Conservation (phyloP, 2,113 vertebrate species). For the Gambusia holbrooki region DNA sequence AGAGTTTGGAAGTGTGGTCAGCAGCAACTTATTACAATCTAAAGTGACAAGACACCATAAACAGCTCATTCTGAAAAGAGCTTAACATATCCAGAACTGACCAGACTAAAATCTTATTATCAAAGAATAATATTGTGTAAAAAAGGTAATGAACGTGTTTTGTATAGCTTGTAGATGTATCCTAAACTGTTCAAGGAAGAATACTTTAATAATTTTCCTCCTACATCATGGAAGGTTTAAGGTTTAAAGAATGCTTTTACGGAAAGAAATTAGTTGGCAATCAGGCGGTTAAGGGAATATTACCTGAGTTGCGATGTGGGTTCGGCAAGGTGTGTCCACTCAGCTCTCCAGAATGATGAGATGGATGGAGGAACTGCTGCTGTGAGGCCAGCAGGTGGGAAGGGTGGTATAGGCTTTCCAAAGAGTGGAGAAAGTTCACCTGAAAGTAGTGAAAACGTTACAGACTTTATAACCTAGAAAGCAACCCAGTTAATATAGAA, state of each 20-base stretch:
- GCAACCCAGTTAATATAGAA: neutral
- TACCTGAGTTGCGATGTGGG: slow-evolving; percentile 91
- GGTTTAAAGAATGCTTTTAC: neutral
- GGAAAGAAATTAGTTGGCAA: neutral
- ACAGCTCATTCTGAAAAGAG: no score
- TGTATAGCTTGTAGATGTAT: no score
- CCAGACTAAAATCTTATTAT: no score
- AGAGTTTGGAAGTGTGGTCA: no score
- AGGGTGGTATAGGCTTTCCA: slow-evolving; percentile 89
- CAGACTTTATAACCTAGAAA: neutral
- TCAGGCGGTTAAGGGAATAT: neutral
- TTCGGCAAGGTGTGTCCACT: slow-evolving; percentile 92
- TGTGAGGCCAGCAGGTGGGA: slow-evolving; percentile 93
- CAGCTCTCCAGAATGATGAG: slow-evolving; percentile 88
- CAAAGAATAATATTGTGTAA: no score
- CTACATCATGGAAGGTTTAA: neutral
- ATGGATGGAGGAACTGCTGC: slow-evolving; percentile 94
- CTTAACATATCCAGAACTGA: no score
- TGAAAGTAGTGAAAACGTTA: slow-evolving; percentile 52
- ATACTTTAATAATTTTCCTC: neutral
- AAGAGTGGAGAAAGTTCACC: slow-evolving; percentile 93
- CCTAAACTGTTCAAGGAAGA: no score
- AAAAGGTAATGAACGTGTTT: no score
- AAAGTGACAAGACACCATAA: no score
- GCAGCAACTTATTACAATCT: no score